Base-by-base conservation (phyloP, 2,797 vertebrate species). In the Sorex maritimensis region DNA sequence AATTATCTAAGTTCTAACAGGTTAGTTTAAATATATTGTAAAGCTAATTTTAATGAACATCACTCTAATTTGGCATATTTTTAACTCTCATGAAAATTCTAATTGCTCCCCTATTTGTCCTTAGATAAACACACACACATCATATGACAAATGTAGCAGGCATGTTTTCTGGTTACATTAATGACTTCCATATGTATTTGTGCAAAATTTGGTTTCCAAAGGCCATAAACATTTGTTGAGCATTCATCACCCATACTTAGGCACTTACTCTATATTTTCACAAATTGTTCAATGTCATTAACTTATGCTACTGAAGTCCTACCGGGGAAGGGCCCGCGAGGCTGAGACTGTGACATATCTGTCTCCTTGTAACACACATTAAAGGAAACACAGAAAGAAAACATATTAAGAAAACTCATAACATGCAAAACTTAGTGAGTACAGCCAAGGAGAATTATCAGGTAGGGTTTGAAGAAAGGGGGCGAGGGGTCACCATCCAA, bases 1-100 rank as follows among this genome's bases (percentile, higher is more conserved):
- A 97, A 95, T 97, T 96, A 95, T 95, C 95, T 95, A 93, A 95
- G 55, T 96, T 96, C 82, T 95, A 96, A 97, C 96, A 97, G 92
- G 95, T 90, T 97, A 96, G 92, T 92, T 97, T 97, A 94, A 83
- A 91, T 52, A 81, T 94, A 97, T 96, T 97, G 95, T 96, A 92
- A 97, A 94, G 10, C 95, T 38, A 87, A 63, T 83, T 94, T 96
- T 90, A 94, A 5, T 94, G 89, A 95, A 41, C 19, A 15, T 93
- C 24, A 68, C 89, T 94, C 19, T 78, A 93, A 93, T 91, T 61
- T 10, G 61, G 14, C 30, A 34, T 93, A 85, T 83, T 92, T 93
- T 93, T 41, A 96, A 79, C 24, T 41, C 41, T 92, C 11, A 23
- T 88, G 81, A 80, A 81, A 95, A 46, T 87, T 73, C 58, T 61